phyloP scores from a whole-genome alignment of 1,140 invertebrate species.

The Ceratina calcarata region DNA sequence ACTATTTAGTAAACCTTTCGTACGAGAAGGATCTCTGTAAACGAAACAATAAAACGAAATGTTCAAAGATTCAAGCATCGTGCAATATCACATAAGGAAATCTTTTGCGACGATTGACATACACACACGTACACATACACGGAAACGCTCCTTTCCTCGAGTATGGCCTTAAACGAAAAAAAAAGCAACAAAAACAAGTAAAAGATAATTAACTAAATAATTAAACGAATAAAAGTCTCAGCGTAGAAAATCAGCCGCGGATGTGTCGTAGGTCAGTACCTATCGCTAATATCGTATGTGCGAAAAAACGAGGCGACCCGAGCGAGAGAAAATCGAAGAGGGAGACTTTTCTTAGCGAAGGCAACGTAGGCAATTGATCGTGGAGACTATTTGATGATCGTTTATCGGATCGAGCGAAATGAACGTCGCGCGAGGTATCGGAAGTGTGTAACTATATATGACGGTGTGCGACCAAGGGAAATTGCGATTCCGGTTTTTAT shows the following conservation, averaged over 20 bases:
- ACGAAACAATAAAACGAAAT: neutral
- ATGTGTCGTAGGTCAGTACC: slow-evolving; percentile 39
- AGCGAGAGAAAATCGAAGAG: too few relatives aligned
- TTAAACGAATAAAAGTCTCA: slow-evolving; percentile 11
- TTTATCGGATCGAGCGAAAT: slow-evolving; percentile 4
- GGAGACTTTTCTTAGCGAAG: slow-evolving; percentile 23
- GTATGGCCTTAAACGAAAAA: slow-evolving; percentile 61
- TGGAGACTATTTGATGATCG: slow-evolving; percentile 28
- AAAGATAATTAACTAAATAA: slow-evolving; percentile 28
- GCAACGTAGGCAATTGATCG: slow-evolving; percentile 26
- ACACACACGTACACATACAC: neutral
- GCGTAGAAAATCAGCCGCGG: slow-evolving; percentile 36
- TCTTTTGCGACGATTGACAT: neutral
- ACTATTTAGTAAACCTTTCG: neutral
- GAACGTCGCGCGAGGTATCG: neutral
- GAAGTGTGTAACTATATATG: slow-evolving; percentile 12
- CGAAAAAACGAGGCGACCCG: neutral
- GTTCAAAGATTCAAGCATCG: neutral
- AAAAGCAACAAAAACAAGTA: slow-evolving; percentile 5
- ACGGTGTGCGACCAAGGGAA: slow-evolving; percentile 21
- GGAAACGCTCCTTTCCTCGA: slow-evolving; percentile 46
- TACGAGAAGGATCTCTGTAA: neutral
- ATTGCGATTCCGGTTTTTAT: slow-evolving; percentile 33
- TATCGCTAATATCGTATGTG: slow-evolving; percentile 38
- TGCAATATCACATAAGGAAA: neutral